phyloP scores from a whole-genome alignment of 2,113 vertebrate species.

The Narcine bancroftii region DNA sequence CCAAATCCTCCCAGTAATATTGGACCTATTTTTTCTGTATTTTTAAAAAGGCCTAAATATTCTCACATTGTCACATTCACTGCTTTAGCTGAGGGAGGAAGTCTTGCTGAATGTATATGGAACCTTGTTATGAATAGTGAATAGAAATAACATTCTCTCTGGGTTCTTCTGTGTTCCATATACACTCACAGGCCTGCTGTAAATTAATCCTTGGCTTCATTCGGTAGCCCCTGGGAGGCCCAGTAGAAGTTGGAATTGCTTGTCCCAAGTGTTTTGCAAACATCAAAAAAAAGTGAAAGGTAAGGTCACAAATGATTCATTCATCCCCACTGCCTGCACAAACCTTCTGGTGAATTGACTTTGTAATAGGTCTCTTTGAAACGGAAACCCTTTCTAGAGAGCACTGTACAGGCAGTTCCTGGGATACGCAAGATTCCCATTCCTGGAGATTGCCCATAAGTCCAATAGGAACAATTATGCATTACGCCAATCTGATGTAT shows the following conservation, averaged over 20 bases:
- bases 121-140: not conserved
- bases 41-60: not conserved
- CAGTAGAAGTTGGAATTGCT: not conserved
- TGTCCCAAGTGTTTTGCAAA: constrained; percentile 7
- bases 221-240: not conserved
- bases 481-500: too few species aligned
- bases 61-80: not conserved
- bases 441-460: too few species aligned
- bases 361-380: not conserved
- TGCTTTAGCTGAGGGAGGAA: not conserved
- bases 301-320: not conserved
- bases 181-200: not conserved
- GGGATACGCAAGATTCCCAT: too few species aligned
- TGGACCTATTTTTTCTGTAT: not conserved
- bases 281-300: not conserved
- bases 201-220: not conserved
- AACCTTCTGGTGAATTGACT: not conserved
- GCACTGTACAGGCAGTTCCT: not conserved
- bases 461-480: too few species aligned
- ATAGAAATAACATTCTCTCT: not conserved
- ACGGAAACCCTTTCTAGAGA: not conserved
- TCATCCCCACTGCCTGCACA: not conserved
- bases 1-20: too few species aligned
- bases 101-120: not conserved
- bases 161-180: not conserved